Conservation (phyloP, 2,797 vertebrate species). For the Chelon labrosus region DNA sequence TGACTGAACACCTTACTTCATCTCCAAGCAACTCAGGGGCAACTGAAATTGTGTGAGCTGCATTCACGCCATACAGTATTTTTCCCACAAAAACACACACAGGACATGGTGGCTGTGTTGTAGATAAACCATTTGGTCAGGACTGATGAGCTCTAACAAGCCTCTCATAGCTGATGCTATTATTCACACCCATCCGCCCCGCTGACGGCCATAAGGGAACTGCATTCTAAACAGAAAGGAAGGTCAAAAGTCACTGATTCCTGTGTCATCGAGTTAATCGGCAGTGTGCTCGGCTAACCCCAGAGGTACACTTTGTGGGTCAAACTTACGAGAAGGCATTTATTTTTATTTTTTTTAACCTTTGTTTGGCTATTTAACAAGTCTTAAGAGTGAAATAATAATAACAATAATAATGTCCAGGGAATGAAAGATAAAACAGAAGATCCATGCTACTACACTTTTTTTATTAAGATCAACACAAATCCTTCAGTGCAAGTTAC, state of each 20-base stretch:
- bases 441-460: not conserved
- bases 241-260: conserved; percentile 52
- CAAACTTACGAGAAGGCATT: conserved; percentile 32
- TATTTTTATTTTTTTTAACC: no score
- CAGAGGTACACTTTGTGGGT: conserved; percentile 4
- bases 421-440: conserved; percentile 5
- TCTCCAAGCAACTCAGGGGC: conserved; percentile 1
- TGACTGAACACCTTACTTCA: conserved; percentile 6
- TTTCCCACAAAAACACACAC: not conserved
- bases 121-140: not conserved
- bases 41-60: conserved; percentile 27
- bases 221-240: conserved; percentile 38
- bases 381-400: conserved; percentile 9
- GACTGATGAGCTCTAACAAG: conserved; percentile 62
- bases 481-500: not conserved
- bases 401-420: not conserved
- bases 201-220: conserved; percentile 25
- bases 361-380: not conserved
- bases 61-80: conserved; percentile 20
- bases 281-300: conserved; percentile 25
- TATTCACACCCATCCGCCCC: conserved; percentile 37
- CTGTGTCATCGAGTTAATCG: conserved; percentile 54
- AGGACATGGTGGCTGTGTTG: conserved; percentile 13
- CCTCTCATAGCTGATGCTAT: conserved; percentile 30
- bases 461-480: not conserved